Conservation (phyloP, 2,888 invertebrate genomes). For the Ophion ellenae region DNA sequence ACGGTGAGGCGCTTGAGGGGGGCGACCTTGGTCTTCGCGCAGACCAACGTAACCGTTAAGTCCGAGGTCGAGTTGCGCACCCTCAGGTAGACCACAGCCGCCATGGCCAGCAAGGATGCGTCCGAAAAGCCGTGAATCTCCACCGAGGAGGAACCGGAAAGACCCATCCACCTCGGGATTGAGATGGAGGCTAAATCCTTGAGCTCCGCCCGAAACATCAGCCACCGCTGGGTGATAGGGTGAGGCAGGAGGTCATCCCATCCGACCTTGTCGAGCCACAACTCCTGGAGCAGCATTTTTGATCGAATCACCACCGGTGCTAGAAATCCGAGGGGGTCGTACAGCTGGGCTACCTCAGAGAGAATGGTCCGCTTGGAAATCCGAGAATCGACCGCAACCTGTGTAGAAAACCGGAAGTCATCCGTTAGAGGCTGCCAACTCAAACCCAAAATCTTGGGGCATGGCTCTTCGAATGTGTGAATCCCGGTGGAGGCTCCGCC, state of each 20-base stretch:
- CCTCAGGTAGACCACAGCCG: constrained; percentile 49
- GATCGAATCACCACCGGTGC: constrained; percentile 60
- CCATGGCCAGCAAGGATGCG: constrained; percentile 59
- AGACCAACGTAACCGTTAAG: constrained; percentile 25
- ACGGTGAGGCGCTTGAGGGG: constrained; percentile 54
- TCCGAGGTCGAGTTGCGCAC: constrained; percentile 2
- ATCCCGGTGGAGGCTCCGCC: background rate
- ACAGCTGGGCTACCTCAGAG: constrained; percentile 55
- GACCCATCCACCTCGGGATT: constrained; percentile 42
- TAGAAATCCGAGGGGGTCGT: constrained; percentile 62
- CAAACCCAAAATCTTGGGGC: background rate
- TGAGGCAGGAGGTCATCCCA: constrained; percentile 60
- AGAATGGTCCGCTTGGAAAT: constrained; percentile 56
- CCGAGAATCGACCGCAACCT: background rate
- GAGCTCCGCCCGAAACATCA: constrained; percentile 38
- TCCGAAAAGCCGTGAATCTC: constrained; percentile 64
- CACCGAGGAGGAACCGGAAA: background rate
- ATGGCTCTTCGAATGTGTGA: background rate
- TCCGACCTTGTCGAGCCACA: constrained; percentile 58
- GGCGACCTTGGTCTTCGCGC: constrained; percentile 47
- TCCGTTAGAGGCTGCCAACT: background rate
- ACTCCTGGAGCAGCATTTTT: constrained; percentile 60
- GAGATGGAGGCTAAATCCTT: constrained; percentile 6
- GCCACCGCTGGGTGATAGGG: constrained; percentile 21
- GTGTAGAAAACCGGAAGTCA: constrained; percentile 8